A percentile compares a stretch with the other conserved stretches of the same genome.
These are phyloP conservation scores for Rhagium mordax DNA, from an alignment of 2,888 invertebrate species.

Conservation along the genomic window DNA sequence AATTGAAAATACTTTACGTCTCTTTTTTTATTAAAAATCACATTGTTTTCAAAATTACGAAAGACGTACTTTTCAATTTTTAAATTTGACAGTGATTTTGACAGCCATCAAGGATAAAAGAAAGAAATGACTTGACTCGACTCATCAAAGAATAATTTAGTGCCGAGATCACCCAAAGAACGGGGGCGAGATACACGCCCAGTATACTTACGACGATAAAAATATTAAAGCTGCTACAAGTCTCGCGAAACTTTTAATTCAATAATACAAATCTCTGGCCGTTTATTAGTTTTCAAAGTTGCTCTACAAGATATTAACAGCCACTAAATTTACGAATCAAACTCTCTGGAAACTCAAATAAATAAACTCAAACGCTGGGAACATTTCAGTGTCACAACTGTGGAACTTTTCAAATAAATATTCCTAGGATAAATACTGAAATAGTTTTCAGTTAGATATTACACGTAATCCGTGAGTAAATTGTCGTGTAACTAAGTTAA, in stretches of 20 bases:
- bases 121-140: too few relatives aligned
- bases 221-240: background rate
- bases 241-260: constrained; percentile 30
- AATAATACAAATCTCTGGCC: constrained; percentile 39
- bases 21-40: too few relatives aligned
- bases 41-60: too few relatives aligned
- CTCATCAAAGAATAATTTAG: too few relatives aligned
- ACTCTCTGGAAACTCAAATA: constrained; percentile 52
- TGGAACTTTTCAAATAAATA: constrained; percentile 54
- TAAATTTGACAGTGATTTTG: too few relatives aligned
- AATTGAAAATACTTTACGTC: too few relatives aligned
- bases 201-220: too few relatives aligned
- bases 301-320: constrained; percentile 34
- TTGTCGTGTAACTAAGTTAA: background rate
- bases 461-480: constrained; percentile 14
- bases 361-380: constrained; percentile 53
- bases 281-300: constrained; percentile 39
- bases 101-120: too few relatives aligned
- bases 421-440: constrained; percentile 43
- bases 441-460: constrained; percentile 17
- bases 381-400: constrained; percentile 54
- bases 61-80: too few relatives aligned
- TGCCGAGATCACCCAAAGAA: too few relatives aligned
- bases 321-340: constrained; percentile 46
- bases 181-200: too few relatives aligned